Conservation (phyloP, 1,140 invertebrate species). For the Procambarus clarkii region DNA sequence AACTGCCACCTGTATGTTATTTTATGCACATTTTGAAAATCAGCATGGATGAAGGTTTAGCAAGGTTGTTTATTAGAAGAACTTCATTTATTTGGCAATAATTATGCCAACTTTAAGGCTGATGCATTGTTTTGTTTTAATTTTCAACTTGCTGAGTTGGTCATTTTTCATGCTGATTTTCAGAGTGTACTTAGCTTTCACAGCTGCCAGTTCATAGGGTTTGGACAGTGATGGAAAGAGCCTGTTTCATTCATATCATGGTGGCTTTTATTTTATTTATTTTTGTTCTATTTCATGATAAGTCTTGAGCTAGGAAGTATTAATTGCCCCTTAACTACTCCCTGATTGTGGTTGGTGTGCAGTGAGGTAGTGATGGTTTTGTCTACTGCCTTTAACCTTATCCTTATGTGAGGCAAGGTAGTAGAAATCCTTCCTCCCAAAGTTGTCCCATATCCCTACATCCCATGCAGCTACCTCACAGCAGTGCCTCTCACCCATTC, state of each 20-base stretch:
- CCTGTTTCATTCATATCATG: slow-evolving; percentile 68
- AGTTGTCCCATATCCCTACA: neutral
- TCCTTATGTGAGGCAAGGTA: slow-evolving; percentile 5
- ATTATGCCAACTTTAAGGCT: slow-evolving; percentile 7
- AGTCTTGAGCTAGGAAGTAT: slow-evolving; percentile 60
- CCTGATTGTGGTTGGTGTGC: slow-evolving; percentile 59
- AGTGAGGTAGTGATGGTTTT: slow-evolving; percentile 46
- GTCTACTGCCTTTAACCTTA: slow-evolving; percentile 17
- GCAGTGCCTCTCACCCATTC: slow-evolving; percentile 52
- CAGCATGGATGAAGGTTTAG: slow-evolving; percentile 64
- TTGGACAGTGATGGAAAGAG: slow-evolving; percentile 66
- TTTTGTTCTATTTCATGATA: slow-evolving; percentile 53
- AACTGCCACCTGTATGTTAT: slow-evolving; percentile 52
- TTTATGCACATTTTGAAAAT: slow-evolving; percentile 62
- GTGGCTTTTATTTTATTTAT: slow-evolving; percentile 57
- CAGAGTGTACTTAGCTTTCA: slow-evolving; percentile 51
- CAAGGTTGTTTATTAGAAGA: slow-evolving; percentile 40
- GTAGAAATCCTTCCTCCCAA: slow-evolving; percentile 10
- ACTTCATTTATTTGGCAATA: slow-evolving; percentile 17
- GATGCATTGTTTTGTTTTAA: neutral
- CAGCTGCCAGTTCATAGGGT: slow-evolving; percentile 57
- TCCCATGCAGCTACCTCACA: slow-evolving; percentile 46
- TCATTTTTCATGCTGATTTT: slow-evolving; percentile 67
- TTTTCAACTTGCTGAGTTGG: slow-evolving; percentile 48
- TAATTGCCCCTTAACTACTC: slow-evolving; percentile 45